phyloP scores from a whole-genome alignment of 2,888 invertebrate genomes.

The Drosophila borealis region DNA sequence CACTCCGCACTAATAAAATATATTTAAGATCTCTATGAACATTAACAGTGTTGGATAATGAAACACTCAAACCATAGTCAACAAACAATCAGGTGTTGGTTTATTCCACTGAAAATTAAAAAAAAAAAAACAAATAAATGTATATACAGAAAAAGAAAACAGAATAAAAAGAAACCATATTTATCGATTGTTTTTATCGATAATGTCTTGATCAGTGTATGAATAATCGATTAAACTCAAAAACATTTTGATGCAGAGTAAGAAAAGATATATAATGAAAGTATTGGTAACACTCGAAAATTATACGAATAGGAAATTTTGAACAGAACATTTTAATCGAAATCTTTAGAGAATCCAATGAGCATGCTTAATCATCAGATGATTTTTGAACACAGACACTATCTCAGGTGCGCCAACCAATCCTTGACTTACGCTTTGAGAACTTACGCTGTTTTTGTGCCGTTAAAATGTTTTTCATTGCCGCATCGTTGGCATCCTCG shows the following conservation, averaged over 20 bases:
- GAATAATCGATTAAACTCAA: background rate
- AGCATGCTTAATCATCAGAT: slow-evolving; percentile 11
- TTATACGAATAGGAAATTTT: background rate
- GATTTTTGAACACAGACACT: too few relatives aligned
- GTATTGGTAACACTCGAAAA: background rate
- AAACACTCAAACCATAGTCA: slow-evolving; percentile 11
- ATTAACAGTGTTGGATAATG: slow-evolving; percentile 11
- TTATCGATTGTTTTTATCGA: background rate
- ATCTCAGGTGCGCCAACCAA: slow-evolving; percentile 28
- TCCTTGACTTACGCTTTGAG: slow-evolving; percentile 14
- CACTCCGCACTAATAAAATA: background rate
- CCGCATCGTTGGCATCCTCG: slow-evolving; percentile 22
- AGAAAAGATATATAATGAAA: background rate
- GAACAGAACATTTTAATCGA: background rate
- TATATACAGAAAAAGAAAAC: slow-evolving; percentile 1
- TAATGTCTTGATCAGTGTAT: background rate
- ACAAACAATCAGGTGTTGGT: slow-evolving; percentile 6
- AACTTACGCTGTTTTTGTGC: slow-evolving; percentile 46
- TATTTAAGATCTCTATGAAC: slow-evolving; percentile 1
- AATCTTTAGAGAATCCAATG: background rate
- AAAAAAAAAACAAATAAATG: background rate
- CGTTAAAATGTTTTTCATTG: slow-evolving; percentile 13
- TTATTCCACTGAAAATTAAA: slow-evolving; percentile 38
- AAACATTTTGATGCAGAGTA: background rate
- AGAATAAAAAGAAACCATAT: background rate